These are phyloP conservation scores for Oceanodroma tethys DNA, from an alignment of 2,113 vertebrate species.

Conservation along the genomic window DNA sequence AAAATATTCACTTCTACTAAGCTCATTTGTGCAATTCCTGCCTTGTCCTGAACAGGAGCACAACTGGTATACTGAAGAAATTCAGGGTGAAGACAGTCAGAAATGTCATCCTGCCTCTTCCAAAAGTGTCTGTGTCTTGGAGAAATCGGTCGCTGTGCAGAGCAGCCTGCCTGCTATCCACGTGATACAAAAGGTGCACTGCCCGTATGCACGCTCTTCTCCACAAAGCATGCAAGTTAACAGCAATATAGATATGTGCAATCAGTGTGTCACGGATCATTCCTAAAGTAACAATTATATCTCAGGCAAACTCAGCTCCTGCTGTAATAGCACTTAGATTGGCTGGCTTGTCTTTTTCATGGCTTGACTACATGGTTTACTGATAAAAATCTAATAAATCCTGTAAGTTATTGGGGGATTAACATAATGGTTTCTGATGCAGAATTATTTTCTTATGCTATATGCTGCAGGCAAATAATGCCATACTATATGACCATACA, in stretches of 20 bases:
- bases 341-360: not conserved
- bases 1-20: not conserved
- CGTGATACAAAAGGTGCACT: not conserved
- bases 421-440: not conserved
- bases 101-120: not conserved
- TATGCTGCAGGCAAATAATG: not conserved
- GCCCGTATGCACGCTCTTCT: not conserved
- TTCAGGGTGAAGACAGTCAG: not conserved
- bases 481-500: not conserved
- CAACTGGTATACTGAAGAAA: not conserved
- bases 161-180: not conserved
- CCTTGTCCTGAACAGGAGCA: accelerated
- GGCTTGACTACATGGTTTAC: not conserved
- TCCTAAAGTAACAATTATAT: not conserved
- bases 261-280: not conserved
- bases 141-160: not conserved
- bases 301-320: not conserved
- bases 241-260: not conserved
- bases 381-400: not conserved
- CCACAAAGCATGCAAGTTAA: not conserved
- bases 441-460: not conserved
- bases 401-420: not conserved
- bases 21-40: not conserved
- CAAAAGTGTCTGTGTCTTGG: not conserved
- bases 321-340: not conserved